Conservation (phyloP, 1,140 invertebrate species). For the Pararge aegeria region DNA sequence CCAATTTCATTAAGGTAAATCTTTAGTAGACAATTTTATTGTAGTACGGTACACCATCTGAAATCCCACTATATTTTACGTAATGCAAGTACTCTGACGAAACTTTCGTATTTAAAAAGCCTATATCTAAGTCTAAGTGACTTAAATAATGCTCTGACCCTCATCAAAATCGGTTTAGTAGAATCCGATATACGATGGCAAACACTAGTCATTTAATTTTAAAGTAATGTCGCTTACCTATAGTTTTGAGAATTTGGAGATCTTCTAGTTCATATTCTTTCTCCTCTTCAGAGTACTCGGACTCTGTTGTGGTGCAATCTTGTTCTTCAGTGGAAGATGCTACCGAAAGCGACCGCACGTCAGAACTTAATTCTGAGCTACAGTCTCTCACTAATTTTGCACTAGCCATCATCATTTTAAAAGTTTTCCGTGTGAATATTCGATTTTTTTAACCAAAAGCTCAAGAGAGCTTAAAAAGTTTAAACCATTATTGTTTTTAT, state of each 20-base stretch:
- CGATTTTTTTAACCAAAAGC: not conserved
- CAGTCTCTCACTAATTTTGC: slow-evolving; percentile 77
- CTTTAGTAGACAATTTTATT: no score
- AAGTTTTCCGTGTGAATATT: slow-evolving; percentile 5
- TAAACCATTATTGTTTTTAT: slow-evolving; percentile 17
- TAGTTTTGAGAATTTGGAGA: slow-evolving; percentile 90
- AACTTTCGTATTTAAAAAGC: no score
- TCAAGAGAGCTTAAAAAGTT: not conserved
- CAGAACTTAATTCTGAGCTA: slow-evolving; percentile 75
- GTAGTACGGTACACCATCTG: no score
- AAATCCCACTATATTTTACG: no score
- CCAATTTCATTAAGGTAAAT: no score
- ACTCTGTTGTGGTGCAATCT: slow-evolving; percentile 76
- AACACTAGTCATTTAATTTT: no score
- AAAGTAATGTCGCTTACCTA: slow-evolving; percentile 84
- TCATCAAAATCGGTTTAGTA: no score
- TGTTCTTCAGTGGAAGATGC: slow-evolving; percentile 75
- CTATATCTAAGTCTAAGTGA: not conserved
- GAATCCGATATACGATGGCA: no score
- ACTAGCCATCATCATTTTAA: slow-evolving; percentile 79
- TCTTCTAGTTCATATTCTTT: slow-evolving; percentile 87
- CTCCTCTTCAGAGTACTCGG: slow-evolving; percentile 82
- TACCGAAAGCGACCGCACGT: slow-evolving; percentile 71
- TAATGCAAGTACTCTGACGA: no score
- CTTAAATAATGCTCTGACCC: no score